phyloP scores from a whole-genome alignment of 2,888 invertebrate genomes.

The Lepeophtheirus nordmannii region DNA sequence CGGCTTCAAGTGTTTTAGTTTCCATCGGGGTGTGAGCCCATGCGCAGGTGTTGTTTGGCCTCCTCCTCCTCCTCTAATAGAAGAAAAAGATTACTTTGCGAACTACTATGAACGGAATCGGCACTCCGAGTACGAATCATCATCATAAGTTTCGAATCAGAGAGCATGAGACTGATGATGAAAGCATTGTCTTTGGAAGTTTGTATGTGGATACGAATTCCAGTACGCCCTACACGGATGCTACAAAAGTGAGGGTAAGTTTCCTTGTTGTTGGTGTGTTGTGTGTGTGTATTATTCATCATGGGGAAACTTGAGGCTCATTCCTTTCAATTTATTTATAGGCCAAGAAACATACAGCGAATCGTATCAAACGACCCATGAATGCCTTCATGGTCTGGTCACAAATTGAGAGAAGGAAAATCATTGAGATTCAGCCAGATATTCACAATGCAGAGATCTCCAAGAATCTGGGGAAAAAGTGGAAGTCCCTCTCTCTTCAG shows the following conservation, averaged over 20 bases:
- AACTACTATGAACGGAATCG: background rate
- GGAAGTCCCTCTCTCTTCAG: background rate
- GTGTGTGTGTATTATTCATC: too few relatives aligned
- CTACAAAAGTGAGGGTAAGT: slow-evolving; percentile 12
- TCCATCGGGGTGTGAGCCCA: background rate
- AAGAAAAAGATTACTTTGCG: background rate
- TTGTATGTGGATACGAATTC: slow-evolving; percentile 14
- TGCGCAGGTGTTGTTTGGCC: background rate
- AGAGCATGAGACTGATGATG: background rate
- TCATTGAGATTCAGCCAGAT: slow-evolving; percentile 85
- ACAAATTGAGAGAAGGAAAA: slow-evolving; percentile 88
- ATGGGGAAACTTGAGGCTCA: too few relatives aligned
- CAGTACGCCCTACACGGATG: slow-evolving; percentile 9
- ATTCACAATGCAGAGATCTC: slow-evolving; percentile 98
- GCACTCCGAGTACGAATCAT: too few relatives aligned
- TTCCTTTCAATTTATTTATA: slow-evolving; percentile 45
- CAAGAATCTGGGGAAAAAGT: slow-evolving; percentile 47
- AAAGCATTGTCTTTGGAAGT: slow-evolving; percentile 10
- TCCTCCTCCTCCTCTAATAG: background rate
- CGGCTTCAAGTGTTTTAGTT: slow-evolving; percentile 1
- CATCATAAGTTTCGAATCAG: too few relatives aligned
- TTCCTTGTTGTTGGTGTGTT: background rate
- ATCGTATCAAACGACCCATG: slow-evolving; percentile 97
- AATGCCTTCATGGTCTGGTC: slow-evolving; percentile 99
- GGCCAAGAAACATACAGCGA: slow-evolving; percentile 92